Evolutionary conservation across 2,113 vertebrate genomes (phyloP), one percentile per base, ranked within the genome.

Genomic region (Erythrocercus mccallii): DNA sequence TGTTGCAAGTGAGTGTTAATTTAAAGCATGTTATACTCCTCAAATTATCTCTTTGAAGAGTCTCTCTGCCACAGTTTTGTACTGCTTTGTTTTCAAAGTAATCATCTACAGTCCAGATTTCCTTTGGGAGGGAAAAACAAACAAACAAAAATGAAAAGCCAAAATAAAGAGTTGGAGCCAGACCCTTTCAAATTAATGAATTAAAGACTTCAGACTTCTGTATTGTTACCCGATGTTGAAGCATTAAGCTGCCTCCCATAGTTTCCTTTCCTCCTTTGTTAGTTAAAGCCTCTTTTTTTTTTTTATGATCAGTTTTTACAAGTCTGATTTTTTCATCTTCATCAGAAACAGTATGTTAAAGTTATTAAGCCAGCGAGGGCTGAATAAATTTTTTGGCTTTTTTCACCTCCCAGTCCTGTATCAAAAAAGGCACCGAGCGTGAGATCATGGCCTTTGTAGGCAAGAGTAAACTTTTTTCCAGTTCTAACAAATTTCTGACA

Each of bases 401-500:
- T 91, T 90, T 48, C 6, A 2, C 81, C 48, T 89, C 66, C 40
- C n/a, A 57, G 50, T 20, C 44, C 27, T 74, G n/a, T 69, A 88
- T 68, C 54, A 85, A 58, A 90, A 84, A 95, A 95, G 79, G 81
- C 54, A 54, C 42, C 37, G 58, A 92, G 45, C 18, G 27, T 69
- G 68, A 84, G 64, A 81, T 88, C 79, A 79, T 90, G 86, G 70
- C 95, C 94, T 97, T 98, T 97, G 94, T 97, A 96, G 95, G 97
- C 79, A 92, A 96, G 84, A 76, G 38, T 97, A 97, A 98, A 98
- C 96, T 98, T 83, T 98, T 98, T 98, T 97, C 96, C 97, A 98
- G 95, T 96, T 96, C 86, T 96, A 95, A 95, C 94, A 97, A 96
- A 98, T 97, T 97, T 97, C 95, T 97, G 97, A 86, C 95, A 96